Evolutionary conservation across 2,888 invertebrate species (phyloP), one percentile per base, ranked within the genome.

Genomic region (Fragum sueziense): DNA sequence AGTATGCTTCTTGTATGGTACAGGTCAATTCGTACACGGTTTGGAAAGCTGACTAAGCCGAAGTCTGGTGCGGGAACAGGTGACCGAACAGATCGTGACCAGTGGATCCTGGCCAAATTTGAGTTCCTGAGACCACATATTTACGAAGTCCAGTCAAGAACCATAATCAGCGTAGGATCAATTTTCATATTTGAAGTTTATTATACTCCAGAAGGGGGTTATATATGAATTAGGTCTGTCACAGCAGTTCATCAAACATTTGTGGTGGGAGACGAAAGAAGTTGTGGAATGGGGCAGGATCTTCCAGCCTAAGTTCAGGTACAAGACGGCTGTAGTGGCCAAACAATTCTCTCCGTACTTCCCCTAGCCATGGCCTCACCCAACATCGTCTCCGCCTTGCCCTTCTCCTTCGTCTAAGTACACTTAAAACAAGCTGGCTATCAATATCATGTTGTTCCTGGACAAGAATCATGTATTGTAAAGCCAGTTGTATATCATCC

Each of bases 221-320:
- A 80, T 72, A 47, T 34, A 1, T 72, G 72, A 72, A 37, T 73
- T 25, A 22, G 83, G 73, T 73, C 82, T 81, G n/a, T 31, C 62
- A 47, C 25, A 82, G 65, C 41, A 82, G 74, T 29, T 82, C 84
- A 71, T 85, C 74, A 70, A 85, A 85, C 82, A 85, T 77, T 54
- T 75, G 57, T 75, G 80, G 75, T 69, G 76, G 79, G 31, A 78
- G n/a, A 37, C 84, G 59, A 27, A 78, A 68, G 69, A 79, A 82
- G 47, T 82, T 79, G 51, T 69, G 62, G 79, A 82, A 84, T 22
- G 74, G 70, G 27, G 78, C 74, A 29, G 75, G 73, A 74, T 80
- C 85, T 65, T 80, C 78, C 4, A 31, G 59, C 51, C 75, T 59
- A 11, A 85, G 67, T 70, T 83, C 83, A 70, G 74, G 70, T 70